These are phyloP conservation scores for Tetranychus cinnabarinus DNA, from an alignment of 1,140 invertebrate species.

Conservation along the genomic window DNA sequence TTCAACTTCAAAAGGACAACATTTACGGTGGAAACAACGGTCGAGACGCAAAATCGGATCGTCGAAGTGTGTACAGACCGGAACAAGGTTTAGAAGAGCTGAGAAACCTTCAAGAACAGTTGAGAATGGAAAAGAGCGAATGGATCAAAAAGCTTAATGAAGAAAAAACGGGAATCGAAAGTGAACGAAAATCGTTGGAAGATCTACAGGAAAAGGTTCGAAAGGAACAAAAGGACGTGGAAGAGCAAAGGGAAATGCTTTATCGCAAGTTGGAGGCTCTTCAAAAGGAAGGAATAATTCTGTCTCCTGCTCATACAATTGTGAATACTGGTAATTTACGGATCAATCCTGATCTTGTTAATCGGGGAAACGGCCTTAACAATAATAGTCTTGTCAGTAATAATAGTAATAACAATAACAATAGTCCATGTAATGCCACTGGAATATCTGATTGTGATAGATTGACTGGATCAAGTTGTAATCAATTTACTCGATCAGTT, in stretches of 20 bases:
- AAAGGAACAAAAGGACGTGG: constrained; percentile 51
- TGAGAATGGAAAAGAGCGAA: constrained; percentile 51
- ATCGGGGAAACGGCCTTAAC: no score
- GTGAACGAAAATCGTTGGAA: constrained; percentile 42
- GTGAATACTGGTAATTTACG: constrained; percentile 2
- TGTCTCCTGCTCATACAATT: constrained; percentile 18
- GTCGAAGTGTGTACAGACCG: constrained; percentile 29
- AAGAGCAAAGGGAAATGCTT: constrained; percentile 57
- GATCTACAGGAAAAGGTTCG: constrained; percentile 33
- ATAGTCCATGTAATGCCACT: no score
- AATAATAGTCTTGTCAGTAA: no score
- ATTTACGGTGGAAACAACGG: background rate
- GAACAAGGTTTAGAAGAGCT: constrained; percentile 47
- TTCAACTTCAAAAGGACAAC: background rate
- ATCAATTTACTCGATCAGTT: no score
- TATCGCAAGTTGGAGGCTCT: constrained; percentile 55
- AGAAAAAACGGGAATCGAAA: constrained; percentile 83
- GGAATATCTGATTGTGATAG: no score
- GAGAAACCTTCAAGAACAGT: constrained; percentile 41
- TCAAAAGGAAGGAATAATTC: constrained; percentile 39
- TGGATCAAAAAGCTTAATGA: constrained; percentile 72
- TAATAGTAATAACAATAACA: no score
- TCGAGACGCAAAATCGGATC: constrained; percentile 9
- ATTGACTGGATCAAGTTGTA: no score
- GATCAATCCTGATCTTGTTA: no score